Evolutionary conservation across 1,140 invertebrate genomes (phyloP), one percentile per base, ranked within the genome.

Genomic region (Pseudomyrmex flavicornis): DNA sequence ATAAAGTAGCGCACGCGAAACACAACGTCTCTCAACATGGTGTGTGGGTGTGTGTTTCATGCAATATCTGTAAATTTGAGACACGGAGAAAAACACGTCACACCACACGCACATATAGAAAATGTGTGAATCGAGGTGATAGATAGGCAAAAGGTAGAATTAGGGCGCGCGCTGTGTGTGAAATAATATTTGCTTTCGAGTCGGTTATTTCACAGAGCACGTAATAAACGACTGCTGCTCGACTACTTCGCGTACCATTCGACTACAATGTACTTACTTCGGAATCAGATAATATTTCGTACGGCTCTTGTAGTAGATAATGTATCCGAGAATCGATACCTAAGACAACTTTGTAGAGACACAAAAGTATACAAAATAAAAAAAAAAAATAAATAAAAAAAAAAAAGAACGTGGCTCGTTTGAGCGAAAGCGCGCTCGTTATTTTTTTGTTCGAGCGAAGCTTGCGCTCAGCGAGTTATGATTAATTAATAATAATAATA

Each of bases 1-100:
- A 88, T 88, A 88, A 66, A 73, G 50, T 59, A 54, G 20, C 74
- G 20, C 73, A 85, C 44, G 70, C 35, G 35, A 35, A 56, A 77
- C 46, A 48, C 65, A 20, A 75, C 48, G 66, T 75, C 56, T 20
- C 15, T 22, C 12, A 63, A 15, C 44, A 58, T 83, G 52, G 62
- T 7, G 35, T 35, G 35, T 35, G 26, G 26, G 26, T 26, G 35
- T 35, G 35, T 7, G 35, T 5, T 35, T 35, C 35, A 22, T 22
- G 20, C 20, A 35, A 35, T 35, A 7, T 35, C 5, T 35, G 35
- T 35, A 35, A 35, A 35, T 35, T 35, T 35, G 35, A 80, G 85
- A 85, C 52, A 72, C 63, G 48, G 1, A 35, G 20, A 52, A 50
- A 44, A 44, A 75, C n/a, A 74, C 26, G 56, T 61, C 48, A 75